phyloP scores from a whole-genome alignment of 2,888 invertebrate genomes.

The Myopa testacea region DNA sequence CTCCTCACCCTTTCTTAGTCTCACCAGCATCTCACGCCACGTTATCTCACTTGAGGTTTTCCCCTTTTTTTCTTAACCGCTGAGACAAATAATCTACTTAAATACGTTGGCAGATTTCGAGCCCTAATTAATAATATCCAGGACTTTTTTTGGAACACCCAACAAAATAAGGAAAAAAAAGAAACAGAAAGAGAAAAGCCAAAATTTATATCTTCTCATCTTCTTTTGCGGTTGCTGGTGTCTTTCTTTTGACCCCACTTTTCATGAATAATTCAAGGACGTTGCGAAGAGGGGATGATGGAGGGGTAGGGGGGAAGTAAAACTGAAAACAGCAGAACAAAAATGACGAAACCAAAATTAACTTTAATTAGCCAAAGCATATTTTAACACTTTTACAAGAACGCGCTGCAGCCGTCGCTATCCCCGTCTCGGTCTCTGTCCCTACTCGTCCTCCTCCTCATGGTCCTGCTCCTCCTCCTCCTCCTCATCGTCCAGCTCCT shows the following conservation, averaged over 20 bases:
- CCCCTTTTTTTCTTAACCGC: not conserved
- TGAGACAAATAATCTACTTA: constrained; percentile 8
- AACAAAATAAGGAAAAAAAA: not conserved
- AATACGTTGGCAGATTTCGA: not conserved
- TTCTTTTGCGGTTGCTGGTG: not conserved
- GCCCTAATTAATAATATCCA: constrained; percentile 23
- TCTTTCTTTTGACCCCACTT: constrained; percentile 19
- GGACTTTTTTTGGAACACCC: not conserved
- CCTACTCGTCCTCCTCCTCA: not conserved
- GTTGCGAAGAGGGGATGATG: not conserved
- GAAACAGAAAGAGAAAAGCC: not conserved
- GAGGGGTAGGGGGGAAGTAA: not conserved
- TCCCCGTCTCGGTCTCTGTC: not conserved
- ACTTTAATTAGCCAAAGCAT: constrained; percentile 42
- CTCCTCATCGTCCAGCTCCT: too few relatives aligned
- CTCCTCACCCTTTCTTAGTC: too few relatives aligned
- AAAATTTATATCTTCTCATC: constrained; percentile 8
- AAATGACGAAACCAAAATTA: constrained; percentile 35
- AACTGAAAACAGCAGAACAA: not conserved
- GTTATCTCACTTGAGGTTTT: not conserved
- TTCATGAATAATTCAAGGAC: constrained; percentile 49
- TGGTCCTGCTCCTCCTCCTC: not conserved
- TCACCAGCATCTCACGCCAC: too few relatives aligned
- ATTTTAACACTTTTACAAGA: constrained; percentile 39
- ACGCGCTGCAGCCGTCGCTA: not conserved